A percentile compares a stretch with the other conserved stretches of the same genome.
phyloP scores from a whole-genome alignment of 1,140 invertebrate species.

The Rhynchophorus ferrugineus region DNA sequence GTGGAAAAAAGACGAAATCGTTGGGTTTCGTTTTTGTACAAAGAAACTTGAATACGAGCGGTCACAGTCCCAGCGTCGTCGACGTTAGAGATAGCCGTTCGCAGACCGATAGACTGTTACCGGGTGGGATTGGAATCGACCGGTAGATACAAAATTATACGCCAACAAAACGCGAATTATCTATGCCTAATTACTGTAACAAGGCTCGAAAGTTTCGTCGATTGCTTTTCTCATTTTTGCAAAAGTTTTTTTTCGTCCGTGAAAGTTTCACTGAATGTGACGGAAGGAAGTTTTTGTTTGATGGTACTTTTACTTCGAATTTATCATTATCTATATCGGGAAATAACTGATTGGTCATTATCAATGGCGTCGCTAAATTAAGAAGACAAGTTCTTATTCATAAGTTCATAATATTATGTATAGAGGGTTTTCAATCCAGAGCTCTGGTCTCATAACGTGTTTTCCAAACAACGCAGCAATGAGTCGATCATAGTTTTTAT shows the following conservation, averaged over 20 bases:
- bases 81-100: neutral
- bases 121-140: neutral
- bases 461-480: too few relatives aligned
- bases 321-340: too few relatives aligned
- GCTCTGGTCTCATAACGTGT: too few relatives aligned
- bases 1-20: neutral
- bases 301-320: too few relatives aligned
- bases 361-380: too few relatives aligned
- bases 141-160: neutral
- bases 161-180: neutral
- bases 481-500: too few relatives aligned
- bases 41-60: neutral
- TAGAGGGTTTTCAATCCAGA: too few relatives aligned
- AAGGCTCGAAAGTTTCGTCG: constrained; percentile 1
- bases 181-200: constrained; percentile 1
- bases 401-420: too few relatives aligned
- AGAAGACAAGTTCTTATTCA: too few relatives aligned
- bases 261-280: neutral
- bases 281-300: neutral
- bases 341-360: too few relatives aligned
- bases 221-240: neutral
- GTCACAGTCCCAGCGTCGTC: neutral
- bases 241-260: neutral
- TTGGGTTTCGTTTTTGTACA: neutral
- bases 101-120: neutral